These are phyloP conservation scores for Apeltes quadracus DNA, from an alignment of 2,113 vertebrate species.

Conservation along the genomic window DNA sequence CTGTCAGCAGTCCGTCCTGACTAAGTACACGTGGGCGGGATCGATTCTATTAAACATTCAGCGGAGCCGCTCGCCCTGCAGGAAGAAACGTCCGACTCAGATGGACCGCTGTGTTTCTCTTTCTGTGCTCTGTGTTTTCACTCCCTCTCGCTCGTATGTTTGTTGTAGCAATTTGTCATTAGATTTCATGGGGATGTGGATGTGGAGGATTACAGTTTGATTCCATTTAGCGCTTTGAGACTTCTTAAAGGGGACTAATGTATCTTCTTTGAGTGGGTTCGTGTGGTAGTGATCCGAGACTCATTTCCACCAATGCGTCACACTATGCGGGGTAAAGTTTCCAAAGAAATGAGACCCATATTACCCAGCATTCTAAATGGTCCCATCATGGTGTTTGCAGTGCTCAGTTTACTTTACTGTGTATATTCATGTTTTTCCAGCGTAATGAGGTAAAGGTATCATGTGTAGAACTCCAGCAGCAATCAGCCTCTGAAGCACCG, in stretches of 20 bases:
- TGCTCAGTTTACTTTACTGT: background rate
- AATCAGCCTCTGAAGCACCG: conserved; percentile 9
- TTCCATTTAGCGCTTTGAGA: background rate
- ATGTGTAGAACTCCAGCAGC: too few species aligned
- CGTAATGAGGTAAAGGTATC: background rate
- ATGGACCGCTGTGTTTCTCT: too few species aligned
- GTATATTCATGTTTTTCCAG: background rate
- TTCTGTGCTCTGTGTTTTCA: too few species aligned
- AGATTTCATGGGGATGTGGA: background rate
- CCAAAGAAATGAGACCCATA: too few species aligned
- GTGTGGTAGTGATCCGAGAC: background rate
- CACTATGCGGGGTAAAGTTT: background rate
- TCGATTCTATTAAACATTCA: conserved; percentile 72
- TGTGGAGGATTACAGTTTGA: too few species aligned
- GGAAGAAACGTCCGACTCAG: too few species aligned
- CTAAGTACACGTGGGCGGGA: conserved; percentile 55
- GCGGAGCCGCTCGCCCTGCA: conserved; percentile 30
- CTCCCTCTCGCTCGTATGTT: too few species aligned
- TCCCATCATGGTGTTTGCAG: background rate
- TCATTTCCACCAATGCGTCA: background rate
- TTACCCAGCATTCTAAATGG: too few species aligned
- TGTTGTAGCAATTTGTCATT: background rate
- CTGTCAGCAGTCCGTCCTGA: conserved; percentile 46
- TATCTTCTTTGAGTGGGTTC: background rate
- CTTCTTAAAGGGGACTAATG: background rate